Evolutionary conservation across 2,797 vertebrate species (phyloP).

Genomic region (Sus cebifrons): DNA sequence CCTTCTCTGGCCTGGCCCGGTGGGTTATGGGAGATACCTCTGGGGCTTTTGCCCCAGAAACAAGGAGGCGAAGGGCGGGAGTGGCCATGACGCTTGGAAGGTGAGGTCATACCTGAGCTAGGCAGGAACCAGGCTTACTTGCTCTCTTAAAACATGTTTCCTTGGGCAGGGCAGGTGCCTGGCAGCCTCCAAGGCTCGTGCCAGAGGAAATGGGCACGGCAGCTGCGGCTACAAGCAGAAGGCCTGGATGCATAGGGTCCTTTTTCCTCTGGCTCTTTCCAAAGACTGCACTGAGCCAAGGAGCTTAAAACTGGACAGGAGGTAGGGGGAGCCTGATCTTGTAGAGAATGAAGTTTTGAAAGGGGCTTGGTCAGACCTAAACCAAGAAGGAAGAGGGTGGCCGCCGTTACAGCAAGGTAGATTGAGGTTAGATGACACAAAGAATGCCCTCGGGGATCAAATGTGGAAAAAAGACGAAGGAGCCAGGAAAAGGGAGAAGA

Average conservation of each 20-base stretch:
- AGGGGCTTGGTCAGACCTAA: background rate
- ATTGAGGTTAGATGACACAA: background rate
- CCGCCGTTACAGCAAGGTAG: background rate
- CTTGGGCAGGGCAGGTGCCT: constrained; percentile 37
- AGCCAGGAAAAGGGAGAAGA: constrained; percentile 55
- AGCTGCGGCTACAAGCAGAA: constrained; percentile 34
- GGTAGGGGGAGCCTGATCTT: background rate
- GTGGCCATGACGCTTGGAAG: background rate
- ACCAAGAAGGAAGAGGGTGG: background rate
- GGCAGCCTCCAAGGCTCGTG: constrained; percentile 50
- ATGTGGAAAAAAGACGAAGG: background rate
- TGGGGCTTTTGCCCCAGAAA: background rate
- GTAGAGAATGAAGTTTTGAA: background rate
- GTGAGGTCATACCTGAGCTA: constrained; percentile 76
- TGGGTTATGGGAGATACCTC: background rate
- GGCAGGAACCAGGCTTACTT: constrained; percentile 58
- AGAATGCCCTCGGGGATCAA: constrained; percentile 11
- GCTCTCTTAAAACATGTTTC: constrained; percentile 59
- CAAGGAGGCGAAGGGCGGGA: background rate
- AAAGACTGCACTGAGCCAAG: background rate
- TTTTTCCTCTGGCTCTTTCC: background rate
- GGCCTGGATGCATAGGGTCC: background rate
- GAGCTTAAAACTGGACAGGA: background rate
- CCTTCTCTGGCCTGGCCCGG: background rate
- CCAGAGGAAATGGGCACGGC: constrained; percentile 27